Evolutionary conservation across 2,797 vertebrate species (phyloP), one percentile per base, ranked within the genome.

Genomic region (Microctenopoma steveboyesi): DNA sequence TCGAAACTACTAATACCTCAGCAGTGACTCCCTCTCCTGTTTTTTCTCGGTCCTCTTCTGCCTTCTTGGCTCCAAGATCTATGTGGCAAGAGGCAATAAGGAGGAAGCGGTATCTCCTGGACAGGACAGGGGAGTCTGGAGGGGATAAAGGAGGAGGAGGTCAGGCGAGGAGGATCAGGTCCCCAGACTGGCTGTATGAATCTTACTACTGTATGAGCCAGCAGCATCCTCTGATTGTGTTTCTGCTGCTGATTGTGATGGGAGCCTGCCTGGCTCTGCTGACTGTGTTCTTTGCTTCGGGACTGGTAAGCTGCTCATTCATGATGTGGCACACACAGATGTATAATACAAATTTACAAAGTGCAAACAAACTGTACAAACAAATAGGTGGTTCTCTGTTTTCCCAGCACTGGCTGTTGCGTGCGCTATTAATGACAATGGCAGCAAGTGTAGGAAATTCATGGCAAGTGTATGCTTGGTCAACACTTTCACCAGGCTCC

Each of bases 151-250:
- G 78, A 69, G 86, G 79, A 58, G 72, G 76, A 61, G 84, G 83
- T 78, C 74, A 78, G 65, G 72, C 79, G 52, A 87, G 57, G 72
- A 89, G 84, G 74, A 91, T 63, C 73, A 94, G 92, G 88, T 93
- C 95, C 86, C 94, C 94, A 74, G 96, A 96, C 94, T 96, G 96
- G 96, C 94, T 97, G 9, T 97, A 97, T 64, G 90, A 92, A 79
- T 92, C 91, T 66, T 98, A 99, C 94, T 97, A 97, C 91, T 95
- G 97, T 90, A 97, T 98, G 96, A 99, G 96, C 97, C 97, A 98
- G 93, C 97, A 98, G 95, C 97, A 98, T 94, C 97, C 97, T 65
- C 95, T 99, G 79, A 96, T 98, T 91, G 96, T 98, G 86, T 98
- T 99, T 89, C 93, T 99, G 89, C 95, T 99, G 83, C 95, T 99